Percentiles rank a stretch among this genome's conserved stretches.
phyloP scores from a whole-genome alignment of 2,888 invertebrate species.

The Metellina segmentata region DNA sequence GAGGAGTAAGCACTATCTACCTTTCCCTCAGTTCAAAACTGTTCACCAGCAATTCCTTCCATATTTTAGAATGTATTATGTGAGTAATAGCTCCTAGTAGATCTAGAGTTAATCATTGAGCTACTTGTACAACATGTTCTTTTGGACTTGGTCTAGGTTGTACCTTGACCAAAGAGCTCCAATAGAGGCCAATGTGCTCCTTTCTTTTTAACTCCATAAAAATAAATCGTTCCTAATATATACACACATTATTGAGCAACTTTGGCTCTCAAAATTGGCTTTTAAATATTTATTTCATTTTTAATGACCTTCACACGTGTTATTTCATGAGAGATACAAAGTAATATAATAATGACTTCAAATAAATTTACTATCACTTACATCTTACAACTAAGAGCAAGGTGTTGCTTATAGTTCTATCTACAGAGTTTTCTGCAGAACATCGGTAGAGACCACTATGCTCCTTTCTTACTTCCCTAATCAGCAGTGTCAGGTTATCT shows the following conservation, averaged over 20 bases:
- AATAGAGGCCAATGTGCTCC: no score
- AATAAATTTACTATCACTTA: constrained; percentile 67
- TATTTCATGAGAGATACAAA: background rate
- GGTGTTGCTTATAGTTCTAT: constrained; percentile 78
- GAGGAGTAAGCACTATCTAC: no score
- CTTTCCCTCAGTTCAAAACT: no score
- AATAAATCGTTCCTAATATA: background rate
- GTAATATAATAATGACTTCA: background rate
- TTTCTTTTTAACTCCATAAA: background rate
- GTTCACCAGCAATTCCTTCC: no score
- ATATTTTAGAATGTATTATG: no score
- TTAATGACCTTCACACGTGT: no score
- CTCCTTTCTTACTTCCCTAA: constrained; percentile 77
- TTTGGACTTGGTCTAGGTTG: no score
- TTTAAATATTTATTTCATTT: no score
- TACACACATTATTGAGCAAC: background rate
- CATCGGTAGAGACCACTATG: constrained; percentile 78
- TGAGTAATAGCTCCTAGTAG: no score
- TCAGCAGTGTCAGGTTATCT: constrained; percentile 78
- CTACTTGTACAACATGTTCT: no score
- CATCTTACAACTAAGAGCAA: constrained; percentile 78
- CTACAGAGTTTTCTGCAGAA: constrained; percentile 78
- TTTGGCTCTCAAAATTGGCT: no score
- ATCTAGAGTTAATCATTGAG: no score
- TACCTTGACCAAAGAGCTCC: background rate